These are phyloP conservation scores for Gymnoscelis rufifasciata DNA, from an alignment of 2,888 invertebrate genomes.

Conservation along the genomic window DNA sequence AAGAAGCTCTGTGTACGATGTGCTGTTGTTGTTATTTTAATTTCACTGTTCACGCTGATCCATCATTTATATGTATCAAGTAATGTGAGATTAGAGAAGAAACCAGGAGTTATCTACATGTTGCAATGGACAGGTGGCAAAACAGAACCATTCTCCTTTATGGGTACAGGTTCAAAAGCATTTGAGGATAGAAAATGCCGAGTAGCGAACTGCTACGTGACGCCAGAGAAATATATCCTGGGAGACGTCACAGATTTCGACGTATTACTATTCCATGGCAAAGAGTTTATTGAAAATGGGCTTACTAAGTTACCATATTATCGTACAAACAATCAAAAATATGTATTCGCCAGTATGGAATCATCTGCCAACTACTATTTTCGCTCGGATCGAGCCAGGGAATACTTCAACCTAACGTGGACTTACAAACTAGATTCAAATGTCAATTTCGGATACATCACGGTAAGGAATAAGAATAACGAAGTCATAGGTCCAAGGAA, in stretches of 20 bases:
- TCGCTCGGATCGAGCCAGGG: too few species aligned
- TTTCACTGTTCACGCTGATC: not conserved
- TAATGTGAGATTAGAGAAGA: not conserved
- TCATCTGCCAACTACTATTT: not conserved
- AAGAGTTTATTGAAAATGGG: not conserved
- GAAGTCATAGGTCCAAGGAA: slow-evolving; percentile 19
- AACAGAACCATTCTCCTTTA: slow-evolving; percentile 24
- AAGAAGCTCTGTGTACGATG: not conserved
- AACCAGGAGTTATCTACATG: slow-evolving; percentile 8
- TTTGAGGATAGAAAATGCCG: not conserved
- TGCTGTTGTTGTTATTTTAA: slow-evolving; percentile 15
- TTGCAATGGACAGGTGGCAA: slow-evolving; percentile 22
- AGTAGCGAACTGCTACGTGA: not conserved
- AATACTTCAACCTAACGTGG: slow-evolving; percentile 51
- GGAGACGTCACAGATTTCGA: not conserved
- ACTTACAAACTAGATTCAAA: slow-evolving; percentile 56
- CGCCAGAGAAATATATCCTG: not conserved
- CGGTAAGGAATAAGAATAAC: slow-evolving; percentile 35
- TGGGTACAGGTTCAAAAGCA: slow-evolving; percentile 10
- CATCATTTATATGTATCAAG: not conserved
- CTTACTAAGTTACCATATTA: not conserved
- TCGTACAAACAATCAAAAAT: not conserved
- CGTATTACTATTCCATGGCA: not conserved
- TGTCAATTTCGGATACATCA: slow-evolving; percentile 49
- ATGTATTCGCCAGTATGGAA: not conserved